Conservation (phyloP, 2,888 invertebrate genomes). For the Cremastobaeus sp. region DNA sequence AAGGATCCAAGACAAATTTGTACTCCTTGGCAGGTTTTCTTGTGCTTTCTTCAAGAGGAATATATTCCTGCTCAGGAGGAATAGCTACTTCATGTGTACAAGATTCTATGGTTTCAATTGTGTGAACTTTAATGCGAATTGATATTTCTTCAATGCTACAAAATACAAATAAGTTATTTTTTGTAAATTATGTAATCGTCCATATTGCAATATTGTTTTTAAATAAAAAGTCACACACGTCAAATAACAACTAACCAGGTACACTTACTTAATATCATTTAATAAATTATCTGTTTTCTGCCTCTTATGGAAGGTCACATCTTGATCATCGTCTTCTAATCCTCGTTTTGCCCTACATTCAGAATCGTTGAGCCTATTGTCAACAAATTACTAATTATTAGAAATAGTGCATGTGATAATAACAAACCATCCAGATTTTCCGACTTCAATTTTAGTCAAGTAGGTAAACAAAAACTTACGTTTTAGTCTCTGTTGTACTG, state of each 20-base stretch:
- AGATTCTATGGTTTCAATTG: conserved; percentile 82
- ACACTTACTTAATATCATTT: conserved; percentile 21
- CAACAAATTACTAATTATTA: no score
- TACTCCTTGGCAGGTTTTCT: conserved; percentile 93
- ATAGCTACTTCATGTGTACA: conserved; percentile 98
- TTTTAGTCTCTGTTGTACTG: background rate
- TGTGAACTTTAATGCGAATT: conserved; percentile 87
- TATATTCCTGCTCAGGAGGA: conserved; percentile 91
- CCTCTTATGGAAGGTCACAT: conserved; percentile 2
- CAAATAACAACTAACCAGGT: no score
- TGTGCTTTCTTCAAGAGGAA: conserved; percentile 80
- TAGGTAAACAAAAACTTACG: background rate
- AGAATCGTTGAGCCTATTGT: no score
- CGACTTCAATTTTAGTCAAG: background rate
- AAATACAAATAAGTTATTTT: background rate
- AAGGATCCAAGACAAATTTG: conserved; percentile 96
- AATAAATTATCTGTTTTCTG: conserved; percentile 24
- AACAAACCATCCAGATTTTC: no score
- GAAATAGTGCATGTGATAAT: no score
- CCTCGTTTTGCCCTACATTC: background rate
- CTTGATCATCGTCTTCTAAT: background rate
- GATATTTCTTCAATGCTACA: conserved; percentile 86
- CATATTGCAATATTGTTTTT: background rate
- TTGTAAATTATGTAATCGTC: background rate
- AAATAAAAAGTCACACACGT: no score